These are phyloP conservation scores for Oncorhynchus clarkii DNA, from an alignment of 2,113 vertebrate species.

Conservation along the genomic window DNA sequence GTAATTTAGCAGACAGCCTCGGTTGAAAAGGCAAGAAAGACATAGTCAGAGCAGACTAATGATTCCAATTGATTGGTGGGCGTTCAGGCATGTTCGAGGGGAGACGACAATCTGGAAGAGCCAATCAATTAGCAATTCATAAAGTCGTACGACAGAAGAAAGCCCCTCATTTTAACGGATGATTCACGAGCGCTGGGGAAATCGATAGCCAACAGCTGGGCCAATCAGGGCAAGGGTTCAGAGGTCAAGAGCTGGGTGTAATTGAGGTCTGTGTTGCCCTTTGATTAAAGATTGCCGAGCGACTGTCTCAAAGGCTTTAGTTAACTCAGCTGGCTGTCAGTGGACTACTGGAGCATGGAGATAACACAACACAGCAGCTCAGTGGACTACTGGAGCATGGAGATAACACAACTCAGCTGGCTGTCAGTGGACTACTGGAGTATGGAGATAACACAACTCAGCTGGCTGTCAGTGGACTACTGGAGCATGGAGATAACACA, in stretches of 20 bases:
- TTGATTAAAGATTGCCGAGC: background rate
- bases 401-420: background rate
- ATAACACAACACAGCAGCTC: background rate
- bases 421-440: no score
- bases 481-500: no score
- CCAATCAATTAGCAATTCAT: slow-evolving; percentile 3
- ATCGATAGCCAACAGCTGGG: background rate
- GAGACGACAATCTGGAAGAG: background rate
- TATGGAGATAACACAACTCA: no score
- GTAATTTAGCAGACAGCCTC: background rate
- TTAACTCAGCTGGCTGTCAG: background rate
- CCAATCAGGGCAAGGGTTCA: background rate
- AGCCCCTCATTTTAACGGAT: background rate
- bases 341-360: background rate
- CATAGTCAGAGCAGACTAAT: background rate
- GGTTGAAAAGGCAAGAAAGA: no score
- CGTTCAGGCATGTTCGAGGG: background rate
- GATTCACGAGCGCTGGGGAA: background rate
- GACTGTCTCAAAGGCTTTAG: background rate
- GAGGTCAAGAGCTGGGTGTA: background rate
- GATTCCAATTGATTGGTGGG: slow-evolving; percentile 7
- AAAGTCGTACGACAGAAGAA: background rate
- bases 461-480: no score
- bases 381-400: background rate
- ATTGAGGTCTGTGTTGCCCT: background rate